phyloP scores from a whole-genome alignment of 1,140 invertebrate species.

The Drosophila miranda region DNA sequence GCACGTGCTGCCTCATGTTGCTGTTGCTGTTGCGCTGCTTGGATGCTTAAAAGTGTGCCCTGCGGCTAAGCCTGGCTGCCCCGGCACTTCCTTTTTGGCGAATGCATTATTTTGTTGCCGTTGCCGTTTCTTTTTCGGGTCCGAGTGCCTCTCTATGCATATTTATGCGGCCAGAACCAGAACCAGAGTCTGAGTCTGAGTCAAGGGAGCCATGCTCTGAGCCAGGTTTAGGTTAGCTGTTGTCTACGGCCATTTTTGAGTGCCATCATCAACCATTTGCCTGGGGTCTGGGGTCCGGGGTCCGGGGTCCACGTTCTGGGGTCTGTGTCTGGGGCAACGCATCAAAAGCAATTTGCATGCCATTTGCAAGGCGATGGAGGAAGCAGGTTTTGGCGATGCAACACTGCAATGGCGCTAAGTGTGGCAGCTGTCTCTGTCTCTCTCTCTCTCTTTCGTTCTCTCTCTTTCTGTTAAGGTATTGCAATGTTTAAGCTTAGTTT shows the following conservation, averaged over 20 bases:
- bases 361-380: constrained; percentile 58
- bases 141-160: constrained; percentile 64
- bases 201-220: constrained; percentile 8
- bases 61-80: constrained; percentile 65
- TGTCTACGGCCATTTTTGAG: constrained; percentile 76
- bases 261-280: constrained; percentile 73
- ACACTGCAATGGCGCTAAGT: constrained; percentile 72
- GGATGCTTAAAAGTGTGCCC: constrained; percentile 67
- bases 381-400: constrained; percentile 58
- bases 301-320: neutral
- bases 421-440: constrained; percentile 36
- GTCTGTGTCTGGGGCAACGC: constrained; percentile 54
- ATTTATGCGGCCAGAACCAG: constrained; percentile 60
- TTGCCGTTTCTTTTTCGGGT: constrained; percentile 4
- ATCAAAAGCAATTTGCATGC: constrained; percentile 81
- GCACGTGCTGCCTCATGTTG: constrained; percentile 66
- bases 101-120: constrained; percentile 41
- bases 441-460: no score
- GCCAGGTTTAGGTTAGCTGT: constrained; percentile 17
- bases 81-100: constrained; percentile 63
- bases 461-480: constrained; percentile 10
- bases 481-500: constrained; percentile 45
- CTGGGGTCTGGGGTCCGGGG: constrained; percentile 19
- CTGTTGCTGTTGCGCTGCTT: constrained; percentile 39
- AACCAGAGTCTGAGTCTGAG: neutral